Conservation (phyloP, 2,888 invertebrate genomes). For the Heliconius aoede region DNA sequence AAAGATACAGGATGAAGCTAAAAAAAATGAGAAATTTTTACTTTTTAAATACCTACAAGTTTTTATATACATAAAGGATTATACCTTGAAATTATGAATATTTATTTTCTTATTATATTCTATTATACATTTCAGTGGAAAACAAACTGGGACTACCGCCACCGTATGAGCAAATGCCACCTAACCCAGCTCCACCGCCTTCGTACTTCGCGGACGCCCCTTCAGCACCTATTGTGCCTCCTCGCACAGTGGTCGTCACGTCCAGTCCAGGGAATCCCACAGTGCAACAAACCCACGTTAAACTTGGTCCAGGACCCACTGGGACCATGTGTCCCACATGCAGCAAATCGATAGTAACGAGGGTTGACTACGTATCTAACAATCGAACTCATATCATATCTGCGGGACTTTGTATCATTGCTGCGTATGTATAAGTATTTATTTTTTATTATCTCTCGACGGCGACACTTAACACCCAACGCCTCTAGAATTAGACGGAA, state of each 20-base stretch:
- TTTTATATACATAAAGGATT: too few relatives aligned
- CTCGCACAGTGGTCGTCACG: slow-evolving; percentile 71
- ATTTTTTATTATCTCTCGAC: slow-evolving; percentile 16
- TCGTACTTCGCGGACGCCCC: slow-evolving; percentile 76
- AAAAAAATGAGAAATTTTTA: too few relatives aligned
- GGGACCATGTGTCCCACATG: slow-evolving; percentile 72
- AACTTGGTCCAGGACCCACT: slow-evolving; percentile 74
- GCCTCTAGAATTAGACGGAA: too few relatives aligned
- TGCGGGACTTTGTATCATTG: slow-evolving; percentile 74
- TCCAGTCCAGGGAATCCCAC: slow-evolving; percentile 50
- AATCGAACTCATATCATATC: slow-evolving; percentile 77
- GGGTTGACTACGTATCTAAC: slow-evolving; percentile 75
- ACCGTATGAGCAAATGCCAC: slow-evolving; percentile 70
- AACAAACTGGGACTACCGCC: slow-evolving; percentile 80
- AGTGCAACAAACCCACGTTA: slow-evolving; percentile 46
- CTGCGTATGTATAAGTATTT: slow-evolving; percentile 65
- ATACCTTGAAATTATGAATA: too few relatives aligned
- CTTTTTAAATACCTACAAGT: too few relatives aligned
- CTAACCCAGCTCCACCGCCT: slow-evolving; percentile 73
- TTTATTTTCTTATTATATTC: too few relatives aligned
- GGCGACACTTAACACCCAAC: neutral
- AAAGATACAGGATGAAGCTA: too few relatives aligned
- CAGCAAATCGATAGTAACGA: slow-evolving; percentile 72
- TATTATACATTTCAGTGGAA: slow-evolving; percentile 69
- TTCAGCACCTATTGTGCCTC: slow-evolving; percentile 65